Evolutionary conservation across 2,888 invertebrate species (phyloP), one percentile per base, ranked within the genome.

Genomic region (Athalia cordata): DNA sequence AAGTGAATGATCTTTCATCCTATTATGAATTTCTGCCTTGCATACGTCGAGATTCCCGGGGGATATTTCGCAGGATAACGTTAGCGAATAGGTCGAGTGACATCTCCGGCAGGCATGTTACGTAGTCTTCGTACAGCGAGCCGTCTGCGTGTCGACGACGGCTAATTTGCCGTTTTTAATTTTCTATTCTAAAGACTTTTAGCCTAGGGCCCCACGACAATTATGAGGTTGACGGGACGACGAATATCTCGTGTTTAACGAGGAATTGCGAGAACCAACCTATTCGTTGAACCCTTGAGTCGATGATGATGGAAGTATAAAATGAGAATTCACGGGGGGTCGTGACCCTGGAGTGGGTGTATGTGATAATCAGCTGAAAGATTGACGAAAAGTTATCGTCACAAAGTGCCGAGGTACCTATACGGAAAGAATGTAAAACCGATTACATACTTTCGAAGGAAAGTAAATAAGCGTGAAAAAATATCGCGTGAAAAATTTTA

Each of bases 151-250:
- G 52, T 52, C 52, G 47, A 72, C 70, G 11, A 72, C 52, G 57
- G 57, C 62, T 75, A 43, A 75, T 75, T 29, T 75, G 11, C 50
- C 50, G 45, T 62, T 75, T 62, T 75, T 75, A 50, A 62, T 29
- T 64, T 75, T 64, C 50, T n/a, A 75, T 62, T 50, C 45, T 11
- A 13, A 11, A 45, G 59, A 59, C 59, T 61, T 50, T 49, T 47
- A 45, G 47, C 70, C 47, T 59, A 4, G 52, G 55, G 52, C 11
- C 9, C 29, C 29, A 29, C 2, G 29, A 29, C 29, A 29, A 29
- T 29, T 29, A 29, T 11, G 29, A 68, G 43, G 29, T 67, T 50
- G 52, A 52, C 66, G 13, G 49, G 47, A 29, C 29, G 29, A 29
- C 29, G 29, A 29, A 29, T 29, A 29, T 2, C 29, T 29, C 29